These are phyloP conservation scores for Lutjanus argentimaculatus DNA, from an alignment of 2,797 vertebrate genomes.

Conservation along the genomic window DNA sequence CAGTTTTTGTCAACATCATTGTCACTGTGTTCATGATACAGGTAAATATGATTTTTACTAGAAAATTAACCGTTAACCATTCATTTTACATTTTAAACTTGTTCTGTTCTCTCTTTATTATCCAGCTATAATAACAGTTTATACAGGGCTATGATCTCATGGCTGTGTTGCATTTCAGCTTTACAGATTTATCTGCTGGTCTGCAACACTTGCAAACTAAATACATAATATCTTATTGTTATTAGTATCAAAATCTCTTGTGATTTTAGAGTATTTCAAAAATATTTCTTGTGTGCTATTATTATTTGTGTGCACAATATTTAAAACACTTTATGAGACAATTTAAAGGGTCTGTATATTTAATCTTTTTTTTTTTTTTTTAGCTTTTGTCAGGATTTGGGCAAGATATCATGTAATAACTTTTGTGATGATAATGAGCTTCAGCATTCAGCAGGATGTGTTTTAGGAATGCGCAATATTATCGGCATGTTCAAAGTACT, in stretches of 20 bases:
- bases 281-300: not conserved
- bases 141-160: not conserved
- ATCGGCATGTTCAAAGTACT: too few species aligned
- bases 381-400: too few species aligned
- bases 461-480: too few species aligned
- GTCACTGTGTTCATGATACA: not conserved
- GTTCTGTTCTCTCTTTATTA: not conserved
- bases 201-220: too few species aligned
- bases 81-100: not conserved
- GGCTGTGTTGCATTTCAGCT: not conserved
- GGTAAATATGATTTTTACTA: constrained; percentile 6
- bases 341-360: too few species aligned
- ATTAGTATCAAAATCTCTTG: not conserved
- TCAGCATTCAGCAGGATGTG: too few species aligned
- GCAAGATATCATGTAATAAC: too few species aligned
- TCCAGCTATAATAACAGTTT: too few species aligned
- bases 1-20: not conserved
- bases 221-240: not conserved
- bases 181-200: not conserved
- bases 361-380: too few species aligned
- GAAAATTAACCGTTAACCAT: too few species aligned
- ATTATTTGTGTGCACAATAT: not conserved
- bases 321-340: not conserved
- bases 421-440: too few species aligned
- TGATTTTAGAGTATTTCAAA: not conserved